Evolutionary conservation across 1,140 invertebrate genomes (phyloP).

Genomic region (Drosophila erecta): DNA sequence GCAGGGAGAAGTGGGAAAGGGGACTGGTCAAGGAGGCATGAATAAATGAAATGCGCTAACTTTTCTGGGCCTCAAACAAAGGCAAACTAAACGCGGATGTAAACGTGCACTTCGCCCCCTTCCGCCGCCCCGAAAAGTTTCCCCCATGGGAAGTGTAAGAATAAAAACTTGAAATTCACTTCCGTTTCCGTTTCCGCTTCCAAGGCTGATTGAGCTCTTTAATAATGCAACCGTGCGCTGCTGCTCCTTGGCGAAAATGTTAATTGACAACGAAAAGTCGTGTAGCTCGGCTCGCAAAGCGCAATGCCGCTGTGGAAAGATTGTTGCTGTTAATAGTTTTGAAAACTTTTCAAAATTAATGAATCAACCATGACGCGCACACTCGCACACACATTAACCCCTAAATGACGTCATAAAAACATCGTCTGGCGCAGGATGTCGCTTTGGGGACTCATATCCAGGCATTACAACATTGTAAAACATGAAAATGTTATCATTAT

Average conservation of each 20-base stretch:
- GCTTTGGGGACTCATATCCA: conserved; percentile 52
- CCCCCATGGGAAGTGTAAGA: conserved; percentile 17
- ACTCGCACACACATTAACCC: conserved; percentile 57
- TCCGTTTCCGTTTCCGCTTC: conserved; percentile 64
- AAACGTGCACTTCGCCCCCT: conserved; percentile 53
- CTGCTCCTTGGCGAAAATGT: conserved; percentile 13
- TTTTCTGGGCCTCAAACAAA: conserved; percentile 69
- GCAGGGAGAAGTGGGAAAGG: background rate
- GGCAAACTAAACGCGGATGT: conserved; percentile 69
- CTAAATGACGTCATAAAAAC: conserved; percentile 67
- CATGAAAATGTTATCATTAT: conserved; percentile 82
- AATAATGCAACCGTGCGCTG: conserved; percentile 56
- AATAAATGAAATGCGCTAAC: conserved; percentile 80
- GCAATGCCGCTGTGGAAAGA: conserved; percentile 32
- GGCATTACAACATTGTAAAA: conserved; percentile 76
- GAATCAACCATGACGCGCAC: conserved; percentile 67
- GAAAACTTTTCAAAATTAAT: conserved; percentile 74
- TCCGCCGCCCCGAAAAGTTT: conserved; percentile 26
- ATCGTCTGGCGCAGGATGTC: conserved; percentile 4
- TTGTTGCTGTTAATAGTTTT: conserved; percentile 72
- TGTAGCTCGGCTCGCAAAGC: conserved; percentile 38
- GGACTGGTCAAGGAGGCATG: conserved; percentile 69
- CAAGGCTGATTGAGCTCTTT: conserved; percentile 71
- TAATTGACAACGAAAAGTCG: conserved; percentile 56
- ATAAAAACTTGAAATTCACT: conserved; percentile 49